A percentile compares a stretch with the other conserved stretches of the same genome.
Conservation (phyloP, 2,888 invertebrate species). For the Melanophora roralis region DNA sequence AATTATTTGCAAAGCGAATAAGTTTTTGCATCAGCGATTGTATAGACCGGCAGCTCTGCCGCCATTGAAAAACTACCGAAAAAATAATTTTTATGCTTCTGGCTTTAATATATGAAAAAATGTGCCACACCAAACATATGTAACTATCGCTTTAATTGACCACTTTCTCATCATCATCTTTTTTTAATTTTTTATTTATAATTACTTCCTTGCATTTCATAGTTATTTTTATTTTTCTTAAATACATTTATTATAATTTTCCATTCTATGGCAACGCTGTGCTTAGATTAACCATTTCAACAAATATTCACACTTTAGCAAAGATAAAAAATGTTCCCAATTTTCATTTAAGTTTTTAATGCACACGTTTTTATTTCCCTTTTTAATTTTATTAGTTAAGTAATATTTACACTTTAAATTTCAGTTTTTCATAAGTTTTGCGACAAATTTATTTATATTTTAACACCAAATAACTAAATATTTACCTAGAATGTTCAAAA, state of each 20-base stretch:
- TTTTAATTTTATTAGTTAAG: background rate
- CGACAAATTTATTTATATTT: slow-evolving; percentile 18
- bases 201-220: no score
- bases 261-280: slow-evolving; percentile 47
- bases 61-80: slow-evolving; percentile 39
- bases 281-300: slow-evolving; percentile 20
- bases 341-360: slow-evolving; percentile 29
- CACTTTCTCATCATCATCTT: no score
- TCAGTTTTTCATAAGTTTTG: slow-evolving; percentile 7
- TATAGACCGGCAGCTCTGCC: slow-evolving; percentile 42
- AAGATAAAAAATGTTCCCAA: slow-evolving; percentile 33
- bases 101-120: slow-evolving; percentile 6
- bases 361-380: background rate
- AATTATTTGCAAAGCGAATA: slow-evolving; percentile 37
- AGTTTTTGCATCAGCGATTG: slow-evolving; percentile 43
- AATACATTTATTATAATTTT: no score
- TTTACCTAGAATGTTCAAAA: slow-evolving; percentile 90
- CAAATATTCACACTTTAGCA: slow-evolving; percentile 41
- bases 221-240: no score
- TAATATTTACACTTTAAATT: background rate
- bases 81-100: slow-evolving; percentile 66
- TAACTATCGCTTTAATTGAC: no score
- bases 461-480: slow-evolving; percentile 67
- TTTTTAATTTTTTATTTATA: no score
- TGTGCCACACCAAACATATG: slow-evolving; percentile 40